Base-by-base conservation (phyloP, 2,797 vertebrate species). In the Malurus splendens region DNA sequence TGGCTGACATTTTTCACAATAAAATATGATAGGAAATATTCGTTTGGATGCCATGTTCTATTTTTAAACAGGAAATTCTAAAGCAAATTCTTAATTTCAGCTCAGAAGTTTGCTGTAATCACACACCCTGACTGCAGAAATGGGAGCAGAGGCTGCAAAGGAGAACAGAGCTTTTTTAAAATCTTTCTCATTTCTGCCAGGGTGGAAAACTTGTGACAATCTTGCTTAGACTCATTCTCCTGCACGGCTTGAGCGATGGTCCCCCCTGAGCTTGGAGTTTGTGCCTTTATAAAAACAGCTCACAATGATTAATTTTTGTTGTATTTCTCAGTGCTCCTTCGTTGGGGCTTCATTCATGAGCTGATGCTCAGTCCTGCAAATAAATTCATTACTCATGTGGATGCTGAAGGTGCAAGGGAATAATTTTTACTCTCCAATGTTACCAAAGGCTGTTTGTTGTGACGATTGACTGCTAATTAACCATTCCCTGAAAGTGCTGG, bases 291-390 rank as follows among this genome's bases (percentile, higher is more conserved):
- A 81, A 73, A 87, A 94, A 77, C 75, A 87, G 39, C 33, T 82
- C 64, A 56, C 30, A 60, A 3, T 77, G 75, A 91, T 90, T 90
- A 91, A 89, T 90, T 82, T 82, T 79, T 64, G 38, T 67, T 89
- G 68, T 75, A 62, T 50, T 93, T 78, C 68, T 86, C 42, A 33
- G 32, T 23, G 50, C 32, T 85, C 48, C 66, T 55, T 84, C 24
- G 72, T n/a, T 66, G 57, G 62, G 36, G 36, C 77, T 89, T 92
- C 89, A 71, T 90, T 94, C 92, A 91, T 8, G 68, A 93, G 54
- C 79, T 85, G 61, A 56, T 64, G 68, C 33, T 91, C 50, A 24
- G 65, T 77, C 90, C 87, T 89, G 78, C 32, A 84, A 85, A 65
- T 67, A 42, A 61, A 64, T 87, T 89, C 78, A 91, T 86, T 90